Evolutionary conservation across 2,113 vertebrate species (phyloP).

Genomic region (Saccopteryx leptura): DNA sequence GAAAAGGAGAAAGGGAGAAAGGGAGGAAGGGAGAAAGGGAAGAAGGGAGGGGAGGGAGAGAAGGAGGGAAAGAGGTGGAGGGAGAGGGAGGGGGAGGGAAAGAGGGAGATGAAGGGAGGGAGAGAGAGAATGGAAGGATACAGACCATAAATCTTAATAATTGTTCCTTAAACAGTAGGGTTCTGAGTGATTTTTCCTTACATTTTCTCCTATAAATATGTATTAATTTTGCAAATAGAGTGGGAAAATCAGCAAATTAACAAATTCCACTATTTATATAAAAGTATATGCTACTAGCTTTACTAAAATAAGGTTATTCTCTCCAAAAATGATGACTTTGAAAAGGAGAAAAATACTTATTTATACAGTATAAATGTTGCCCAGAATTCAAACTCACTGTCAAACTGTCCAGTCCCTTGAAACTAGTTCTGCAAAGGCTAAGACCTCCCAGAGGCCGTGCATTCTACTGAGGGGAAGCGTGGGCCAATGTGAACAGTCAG

Average conservation of each 20-base stretch:
- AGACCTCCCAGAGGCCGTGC: not conserved
- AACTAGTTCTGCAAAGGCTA: not conserved
- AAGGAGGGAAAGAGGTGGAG: not conserved
- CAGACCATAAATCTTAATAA: not conserved
- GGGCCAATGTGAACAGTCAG: not conserved
- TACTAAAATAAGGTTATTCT: not conserved
- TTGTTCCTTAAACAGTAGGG: not conserved
- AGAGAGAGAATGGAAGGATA: not conserved
- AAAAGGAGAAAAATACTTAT: not conserved
- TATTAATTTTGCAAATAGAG: conserved; percentile 15
- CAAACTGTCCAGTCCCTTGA: not conserved
- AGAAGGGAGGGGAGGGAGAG: not conserved
- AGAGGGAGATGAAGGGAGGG: not conserved
- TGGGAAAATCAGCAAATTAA: not conserved
- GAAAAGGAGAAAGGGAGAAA: not conserved
- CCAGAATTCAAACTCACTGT: not conserved
- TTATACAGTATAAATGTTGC: not conserved
- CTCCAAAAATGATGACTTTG: conserved; percentile 7
- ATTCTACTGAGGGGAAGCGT: not conserved
- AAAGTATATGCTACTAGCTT: not conserved
- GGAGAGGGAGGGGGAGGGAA: not conserved
- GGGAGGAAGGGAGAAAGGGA: not conserved
- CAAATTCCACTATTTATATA: not conserved
- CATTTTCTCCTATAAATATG: not conserved
- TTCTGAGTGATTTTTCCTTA: not conserved